Evolutionary conservation across 2,113 vertebrate genomes (phyloP), one percentile per base, ranked within the genome.

Genomic region (Mustelus asterias): DNA sequence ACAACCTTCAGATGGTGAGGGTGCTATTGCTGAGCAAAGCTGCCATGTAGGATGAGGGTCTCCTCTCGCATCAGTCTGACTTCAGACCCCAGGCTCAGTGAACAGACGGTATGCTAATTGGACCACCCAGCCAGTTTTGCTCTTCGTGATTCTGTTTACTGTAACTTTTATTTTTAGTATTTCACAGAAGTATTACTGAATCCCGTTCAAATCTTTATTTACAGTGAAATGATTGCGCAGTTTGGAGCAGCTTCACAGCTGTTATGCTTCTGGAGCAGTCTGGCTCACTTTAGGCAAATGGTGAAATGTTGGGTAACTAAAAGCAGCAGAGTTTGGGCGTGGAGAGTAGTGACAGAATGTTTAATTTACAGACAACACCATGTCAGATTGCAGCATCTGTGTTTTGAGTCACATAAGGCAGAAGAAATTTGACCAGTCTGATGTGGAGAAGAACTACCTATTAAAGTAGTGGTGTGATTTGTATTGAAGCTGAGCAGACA

Each of bases 401-500:
- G 54, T 33, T 90, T 90, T 58, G 4, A 90, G 58, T 29, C 16
- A 94, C 33, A 22, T 41, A 5, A 1, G 54, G 13, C 29, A 90
- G 26, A 41, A 44, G 65, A 94, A 67, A 67, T 20, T 33, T 65
- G 33, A 67, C 33, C 37, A 89, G 41, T 69, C 69, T 69, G n/a
- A 37, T 41, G 37, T 41, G 29, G 65, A 44, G 8, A 44, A 8
- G 37, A 41, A 93, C 95, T 96, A 89, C 86, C 96, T 96, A 96
- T 97, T 97, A 96, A 96, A 96, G 96, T 96, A 96, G 96, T 94
- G 90, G 88, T 63, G 44, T 96, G 96, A 24, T 3, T 2, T 2
- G 95, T 96, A 96, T 95, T 95, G 93, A 96, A 95, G 11, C 10
- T 22, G 86, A 97, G 96, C 95, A 65, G 96, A 96, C 96, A 22